Evolutionary conservation across 2,888 invertebrate genomes (phyloP).

Genomic region (Melinopterus prodromus): DNA sequence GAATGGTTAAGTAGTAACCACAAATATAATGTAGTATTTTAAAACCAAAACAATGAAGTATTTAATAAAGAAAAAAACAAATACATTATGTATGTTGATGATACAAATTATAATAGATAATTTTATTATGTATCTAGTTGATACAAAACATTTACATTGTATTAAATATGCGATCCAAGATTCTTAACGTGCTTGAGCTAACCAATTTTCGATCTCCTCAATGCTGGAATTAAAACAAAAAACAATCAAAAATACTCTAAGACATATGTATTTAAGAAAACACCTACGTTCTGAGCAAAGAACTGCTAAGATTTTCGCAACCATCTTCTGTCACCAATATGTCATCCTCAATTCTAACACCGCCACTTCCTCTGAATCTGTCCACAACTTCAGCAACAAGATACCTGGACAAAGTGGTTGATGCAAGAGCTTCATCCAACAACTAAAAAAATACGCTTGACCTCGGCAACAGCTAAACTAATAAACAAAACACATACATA

Average conservation of each 20-base stretch:
- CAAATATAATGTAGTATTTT: too few relatives aligned
- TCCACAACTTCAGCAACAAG: conserved; percentile 77
- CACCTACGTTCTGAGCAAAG: conserved; percentile 90
- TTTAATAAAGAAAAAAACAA: too few relatives aligned
- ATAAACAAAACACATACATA: conserved; percentile 59
- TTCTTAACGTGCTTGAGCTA: not conserved
- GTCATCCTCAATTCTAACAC: conserved; percentile 97
- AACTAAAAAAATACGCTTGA: conserved; percentile 64
- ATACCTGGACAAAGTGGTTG: conserved; percentile 77
- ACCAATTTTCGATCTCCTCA: conserved; percentile 79
- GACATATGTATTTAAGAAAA: conserved; percentile 30
- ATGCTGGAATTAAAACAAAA: conserved; percentile 62
- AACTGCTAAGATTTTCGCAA: conserved; percentile 55
- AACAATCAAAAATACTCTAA: not conserved
- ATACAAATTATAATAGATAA: too few relatives aligned
- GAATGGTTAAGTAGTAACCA: too few relatives aligned
- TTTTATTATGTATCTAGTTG: too few relatives aligned
- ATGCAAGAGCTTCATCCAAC: conserved; percentile 78
- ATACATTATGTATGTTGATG: too few relatives aligned
- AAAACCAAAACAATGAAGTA: too few relatives aligned
- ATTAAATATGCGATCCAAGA: too few relatives aligned
- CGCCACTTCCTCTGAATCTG: conserved; percentile 86
- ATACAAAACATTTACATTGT: too few relatives aligned
- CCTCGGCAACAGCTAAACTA: not conserved
- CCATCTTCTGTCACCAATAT: conserved; percentile 59